Base-by-base conservation (phyloP, 2,113 vertebrate genomes). In the Xenotilapia longispinis region DNA sequence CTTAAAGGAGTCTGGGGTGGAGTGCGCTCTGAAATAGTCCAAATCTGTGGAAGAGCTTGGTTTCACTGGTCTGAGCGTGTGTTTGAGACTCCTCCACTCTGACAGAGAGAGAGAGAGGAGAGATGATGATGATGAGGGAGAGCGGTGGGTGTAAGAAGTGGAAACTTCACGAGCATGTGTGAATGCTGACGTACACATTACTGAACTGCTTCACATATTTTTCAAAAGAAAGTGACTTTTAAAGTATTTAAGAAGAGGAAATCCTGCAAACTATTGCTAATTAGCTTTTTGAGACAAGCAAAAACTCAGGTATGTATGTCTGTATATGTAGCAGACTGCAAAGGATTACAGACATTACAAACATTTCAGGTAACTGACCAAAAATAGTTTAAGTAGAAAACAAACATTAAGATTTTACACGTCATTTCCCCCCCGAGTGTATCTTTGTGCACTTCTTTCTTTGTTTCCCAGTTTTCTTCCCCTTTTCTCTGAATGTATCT, bases 1-100 rank as follows among this genome's bases (percentile, higher is more conserved):
- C 89, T 82, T 90, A 36, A 92, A 90, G 83, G 87, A 91, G 81
- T 87, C 63, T 63, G 83, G 91, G 91, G 88, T 23, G 91, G 93
- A 90, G 90, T 82, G 70, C 3, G 38, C 81, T 82, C 88, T 86
- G 84, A 89, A 93, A 78, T 85, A 86, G 87, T 91, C 90, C 85
- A 93, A 88, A 94, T 94, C 88, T 93, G 89, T 96, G 91, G 91
- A 93, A 94, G 93, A 94, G 92, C 92, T 94, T 57, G 68, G 91
- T 92, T 95, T 94, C 92, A 95, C 42, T 88, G 78, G 87, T 92
- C 73, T 85, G 70, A 78, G 90, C 92, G 89, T 93, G 92, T 94
- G 94, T 92, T 95, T 93, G 84, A 93, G 88, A 84, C 80, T 92
- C 83, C 84, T 92, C 36, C 80, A 89, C 83, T 84, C 28, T 53